These are phyloP conservation scores for Tenebrio molitor DNA, from an alignment of 1,140 invertebrate species.

Conservation along the genomic window DNA sequence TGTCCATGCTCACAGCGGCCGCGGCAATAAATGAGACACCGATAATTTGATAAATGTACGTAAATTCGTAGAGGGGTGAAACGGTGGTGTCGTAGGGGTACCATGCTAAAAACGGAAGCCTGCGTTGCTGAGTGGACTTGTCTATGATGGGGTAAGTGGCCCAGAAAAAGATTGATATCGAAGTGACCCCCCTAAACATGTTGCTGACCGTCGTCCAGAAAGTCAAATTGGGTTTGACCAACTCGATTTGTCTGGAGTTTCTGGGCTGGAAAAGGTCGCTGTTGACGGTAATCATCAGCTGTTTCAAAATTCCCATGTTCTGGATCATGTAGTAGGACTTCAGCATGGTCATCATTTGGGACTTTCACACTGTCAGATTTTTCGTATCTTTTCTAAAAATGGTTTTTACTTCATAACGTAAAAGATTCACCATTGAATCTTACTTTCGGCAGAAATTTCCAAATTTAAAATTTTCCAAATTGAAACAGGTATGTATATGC, in stretches of 20 bases:
- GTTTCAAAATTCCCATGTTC: slow-evolving; percentile 3
- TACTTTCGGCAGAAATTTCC: too few species aligned
- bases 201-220: background rate
- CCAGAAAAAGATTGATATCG: background rate
- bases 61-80: background rate
- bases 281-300: background rate
- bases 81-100: background rate
- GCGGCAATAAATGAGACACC: background rate
- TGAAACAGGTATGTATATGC: too few species aligned
- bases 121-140: background rate
- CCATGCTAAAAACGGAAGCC: slow-evolving; percentile 3
- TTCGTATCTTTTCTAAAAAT: slow-evolving; percentile 5
- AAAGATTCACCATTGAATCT: too few species aligned
- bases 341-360: background rate
- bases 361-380: too few species aligned
- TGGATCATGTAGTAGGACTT: background rate
- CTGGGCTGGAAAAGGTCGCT: background rate
- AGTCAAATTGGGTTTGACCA: background rate
- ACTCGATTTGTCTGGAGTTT: background rate
- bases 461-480: too few species aligned
- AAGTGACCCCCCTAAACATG: background rate
- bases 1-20: background rate
- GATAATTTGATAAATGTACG: background rate
- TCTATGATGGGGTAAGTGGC: slow-evolving; percentile 21
- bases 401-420: background rate